phyloP scores from a whole-genome alignment of 2,888 invertebrate genomes.

The Noctua janthina region DNA sequence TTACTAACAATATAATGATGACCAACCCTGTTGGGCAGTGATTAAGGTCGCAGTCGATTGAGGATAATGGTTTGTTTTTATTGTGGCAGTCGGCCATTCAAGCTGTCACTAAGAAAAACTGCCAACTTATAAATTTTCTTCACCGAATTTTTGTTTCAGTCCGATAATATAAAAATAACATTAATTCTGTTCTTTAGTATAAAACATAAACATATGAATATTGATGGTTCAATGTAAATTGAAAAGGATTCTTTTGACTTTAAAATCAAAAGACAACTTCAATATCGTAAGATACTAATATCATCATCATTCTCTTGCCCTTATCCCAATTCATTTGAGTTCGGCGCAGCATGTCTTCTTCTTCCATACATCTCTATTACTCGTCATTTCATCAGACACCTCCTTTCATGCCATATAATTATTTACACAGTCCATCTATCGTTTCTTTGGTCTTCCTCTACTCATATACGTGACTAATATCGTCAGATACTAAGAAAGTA shows the following conservation, averaged over 20 bases:
- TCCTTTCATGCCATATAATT: no score
- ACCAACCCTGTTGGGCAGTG: slow-evolving; percentile 22
- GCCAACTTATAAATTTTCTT: not conserved
- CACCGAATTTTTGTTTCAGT: not conserved
- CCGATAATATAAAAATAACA: no score
- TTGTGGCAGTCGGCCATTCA: slow-evolving; percentile 13
- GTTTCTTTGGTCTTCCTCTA: no score
- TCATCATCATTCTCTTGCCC: no score
- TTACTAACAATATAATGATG: slow-evolving; percentile 29
- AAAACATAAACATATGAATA: not conserved
- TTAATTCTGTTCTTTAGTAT: not conserved
- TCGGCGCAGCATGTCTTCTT: no score
- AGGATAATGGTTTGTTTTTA: slow-evolving; percentile 44
- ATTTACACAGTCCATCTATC: no score
- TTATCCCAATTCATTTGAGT: no score
- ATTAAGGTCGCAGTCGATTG: slow-evolving; percentile 46
- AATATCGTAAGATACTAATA: not conserved
- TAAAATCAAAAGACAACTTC: no score
- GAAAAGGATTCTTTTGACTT: not conserved
- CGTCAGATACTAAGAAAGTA: not conserved
- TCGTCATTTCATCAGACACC: no score
- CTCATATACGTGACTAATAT: no score
- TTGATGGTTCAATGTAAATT: not conserved
- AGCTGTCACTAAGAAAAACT: slow-evolving; percentile 18
- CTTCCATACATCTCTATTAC: no score